These are phyloP conservation scores for Aphrophora alni DNA, from an alignment of 2,888 invertebrate genomes.

Conservation along the genomic window DNA sequence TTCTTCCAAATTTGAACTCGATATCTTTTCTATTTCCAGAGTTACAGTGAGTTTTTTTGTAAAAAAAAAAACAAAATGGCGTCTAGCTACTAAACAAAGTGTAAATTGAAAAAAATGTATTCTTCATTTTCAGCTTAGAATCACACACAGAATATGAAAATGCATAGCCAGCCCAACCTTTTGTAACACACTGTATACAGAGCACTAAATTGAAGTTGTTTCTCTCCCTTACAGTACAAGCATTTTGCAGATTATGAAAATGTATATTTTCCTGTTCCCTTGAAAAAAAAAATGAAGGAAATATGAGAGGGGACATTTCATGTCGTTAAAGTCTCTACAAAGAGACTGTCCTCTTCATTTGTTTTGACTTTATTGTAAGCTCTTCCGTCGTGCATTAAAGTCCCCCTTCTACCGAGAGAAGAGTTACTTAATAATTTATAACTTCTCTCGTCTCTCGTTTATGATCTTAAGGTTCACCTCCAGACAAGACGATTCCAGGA, in stretches of 20 bases:
- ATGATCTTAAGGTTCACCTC: neutral
- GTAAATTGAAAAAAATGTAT: no score
- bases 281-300: neutral
- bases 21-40: no score
- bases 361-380: constrained; percentile 9
- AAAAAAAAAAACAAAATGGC: no score
- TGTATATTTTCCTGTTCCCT: neutral
- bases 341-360: constrained; percentile 9
- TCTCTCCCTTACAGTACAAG: neutral
- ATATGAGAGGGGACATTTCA: no score
- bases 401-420: neutral
- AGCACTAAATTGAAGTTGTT: no score
- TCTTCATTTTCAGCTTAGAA: no score
- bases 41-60: no score
- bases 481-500: neutral
- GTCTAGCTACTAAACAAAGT: no score
- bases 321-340: neutral
- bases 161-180: no score
- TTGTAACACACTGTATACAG: no score
- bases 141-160: no score
- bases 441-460: neutral
- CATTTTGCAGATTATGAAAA: neutral
- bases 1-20: no score
- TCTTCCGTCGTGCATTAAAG: neutral
- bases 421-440: neutral